A percentile compares a stretch with the other conserved stretches of the same genome.
Evolutionary conservation across 2,113 vertebrate species (phyloP).

Genomic region (Hippocampus abdominalis): DNA sequence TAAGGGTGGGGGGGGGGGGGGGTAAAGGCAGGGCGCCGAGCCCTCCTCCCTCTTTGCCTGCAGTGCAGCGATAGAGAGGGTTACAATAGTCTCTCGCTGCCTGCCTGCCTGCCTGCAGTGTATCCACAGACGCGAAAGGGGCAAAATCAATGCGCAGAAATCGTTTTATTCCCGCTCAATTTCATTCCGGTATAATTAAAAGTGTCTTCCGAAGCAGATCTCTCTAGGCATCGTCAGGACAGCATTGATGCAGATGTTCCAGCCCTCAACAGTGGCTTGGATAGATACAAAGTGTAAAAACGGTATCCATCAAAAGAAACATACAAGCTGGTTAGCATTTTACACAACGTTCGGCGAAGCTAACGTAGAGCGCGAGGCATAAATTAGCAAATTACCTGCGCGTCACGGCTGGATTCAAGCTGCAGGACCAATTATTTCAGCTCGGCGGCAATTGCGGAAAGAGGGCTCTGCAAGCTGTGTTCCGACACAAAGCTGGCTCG

Average conservation of each 20-base stretch:
- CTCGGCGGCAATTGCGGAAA: constrained; percentile 53
- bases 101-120: constrained; percentile 15
- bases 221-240: constrained; percentile 1
- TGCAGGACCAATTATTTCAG: constrained; percentile 65
- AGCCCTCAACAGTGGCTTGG: not conserved
- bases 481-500: constrained; percentile 63
- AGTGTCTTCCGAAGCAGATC: constrained; percentile 33
- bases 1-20: not conserved
- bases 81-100: constrained; percentile 37
- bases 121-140: constrained; percentile 26
- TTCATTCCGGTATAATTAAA: constrained; percentile 73
- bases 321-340: constrained; percentile 20
- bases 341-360: constrained; percentile 18
- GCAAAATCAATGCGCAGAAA: constrained; percentile 66
- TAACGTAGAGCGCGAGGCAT: constrained; percentile 49
- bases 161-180: constrained; percentile 66
- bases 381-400: constrained; percentile 70
- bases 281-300: not conserved
- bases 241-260: not conserved
- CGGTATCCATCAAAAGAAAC: constrained; percentile 8
- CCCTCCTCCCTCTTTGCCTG: constrained; percentile 36
- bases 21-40: not conserved
- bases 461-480: constrained; percentile 67
- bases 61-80: constrained; percentile 38
- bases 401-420: constrained; percentile 48